Base-by-base conservation (phyloP, 1,140 invertebrate genomes). In the Chelonus insularis region DNA sequence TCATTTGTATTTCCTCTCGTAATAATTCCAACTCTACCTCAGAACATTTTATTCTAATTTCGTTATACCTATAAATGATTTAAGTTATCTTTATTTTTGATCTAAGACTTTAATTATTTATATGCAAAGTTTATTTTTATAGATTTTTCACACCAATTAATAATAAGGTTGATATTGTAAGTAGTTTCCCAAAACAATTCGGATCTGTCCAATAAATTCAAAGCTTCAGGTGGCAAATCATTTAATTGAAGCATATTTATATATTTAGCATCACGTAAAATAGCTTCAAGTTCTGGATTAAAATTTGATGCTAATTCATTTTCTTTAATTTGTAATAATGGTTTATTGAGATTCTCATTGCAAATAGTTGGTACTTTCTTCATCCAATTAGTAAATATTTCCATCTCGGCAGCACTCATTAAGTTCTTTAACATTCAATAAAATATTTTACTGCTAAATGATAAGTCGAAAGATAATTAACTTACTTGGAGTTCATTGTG, bases 181-280 rank as follows among this genome's bases (percentile, higher is more conserved):
- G 59, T 65, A 52, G 48, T 72, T 18, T 72, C 70, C 29, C 69
- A 64, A 4, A 76, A 72, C 54, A 67, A 70, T 8, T 71, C 43
- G 16, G 67, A 73, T 32, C 60, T 70, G 0, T 52, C 14, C 39
- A 68, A 87, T 3, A 89, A 68, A 9, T 84, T 80, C 8, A 80
- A 39, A 0, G 85, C 88, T 72, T 86, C 85, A 18, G 76, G 65
- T 1, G 87, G 85, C 54, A 86, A 72, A 47, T 80, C 71, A 9
- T 84, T 80, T 64, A 84, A 84, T 23, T 86, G 75, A 58, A 88
- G 78, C 45, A 84, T 82, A 12, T 83, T 84, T 79, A 90, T 82
- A 68, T 88, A 89, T 6, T 84, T 84, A 25, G 86, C 84, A 80
- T 90, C 89, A 16, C 83, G 78, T 14, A 91, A 36, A 2, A 76